A percentile compares a stretch with the other conserved stretches of the same genome.
These are phyloP conservation scores for Microtus pennsylvanicus DNA, from an alignment of 2,113 vertebrate genomes.

Conservation along the genomic window DNA sequence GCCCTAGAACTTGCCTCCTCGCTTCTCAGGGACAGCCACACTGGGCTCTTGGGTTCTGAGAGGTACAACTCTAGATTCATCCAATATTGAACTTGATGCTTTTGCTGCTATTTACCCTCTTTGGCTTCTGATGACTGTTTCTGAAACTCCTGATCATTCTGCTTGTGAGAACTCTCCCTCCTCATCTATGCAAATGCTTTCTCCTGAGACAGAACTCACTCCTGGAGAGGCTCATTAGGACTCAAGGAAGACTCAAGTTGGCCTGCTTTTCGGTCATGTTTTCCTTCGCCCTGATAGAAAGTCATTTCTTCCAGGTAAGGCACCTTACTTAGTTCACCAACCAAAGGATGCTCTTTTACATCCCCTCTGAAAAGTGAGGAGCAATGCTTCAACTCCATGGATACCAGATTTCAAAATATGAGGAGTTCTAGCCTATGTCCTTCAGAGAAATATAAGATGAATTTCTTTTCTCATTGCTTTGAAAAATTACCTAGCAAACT, in stretches of 20 bases:
- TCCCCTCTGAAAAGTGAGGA: not conserved
- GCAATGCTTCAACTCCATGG: not conserved
- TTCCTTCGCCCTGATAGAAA: not conserved
- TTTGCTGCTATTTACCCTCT: not conserved
- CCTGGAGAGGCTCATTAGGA: not conserved
- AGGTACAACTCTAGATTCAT: not conserved
- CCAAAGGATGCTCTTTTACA: not conserved
- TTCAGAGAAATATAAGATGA: not conserved
- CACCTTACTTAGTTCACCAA: not conserved
- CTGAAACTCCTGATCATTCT: not conserved
- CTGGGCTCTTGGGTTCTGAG: not conserved
- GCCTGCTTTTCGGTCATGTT: not conserved
- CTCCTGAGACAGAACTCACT: not conserved
- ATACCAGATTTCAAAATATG: not conserved
- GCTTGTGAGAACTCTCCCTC: not conserved
- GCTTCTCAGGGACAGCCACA: not conserved
- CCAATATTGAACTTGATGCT: not conserved
- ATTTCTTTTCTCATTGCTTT: not conserved
- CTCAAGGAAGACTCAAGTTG: not conserved
- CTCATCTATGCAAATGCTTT: not conserved
- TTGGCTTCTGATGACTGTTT: not conserved
- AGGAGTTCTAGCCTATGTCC: not conserved
- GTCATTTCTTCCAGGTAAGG: not conserved
- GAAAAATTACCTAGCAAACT: not conserved
- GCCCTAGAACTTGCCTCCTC: too few relatives aligned